Percentiles rank a stretch among this genome's conserved stretches.
These are phyloP conservation scores for Crossocerus cetratus DNA, from an alignment of 2,888 invertebrate genomes.

Conservation along the genomic window DNA sequence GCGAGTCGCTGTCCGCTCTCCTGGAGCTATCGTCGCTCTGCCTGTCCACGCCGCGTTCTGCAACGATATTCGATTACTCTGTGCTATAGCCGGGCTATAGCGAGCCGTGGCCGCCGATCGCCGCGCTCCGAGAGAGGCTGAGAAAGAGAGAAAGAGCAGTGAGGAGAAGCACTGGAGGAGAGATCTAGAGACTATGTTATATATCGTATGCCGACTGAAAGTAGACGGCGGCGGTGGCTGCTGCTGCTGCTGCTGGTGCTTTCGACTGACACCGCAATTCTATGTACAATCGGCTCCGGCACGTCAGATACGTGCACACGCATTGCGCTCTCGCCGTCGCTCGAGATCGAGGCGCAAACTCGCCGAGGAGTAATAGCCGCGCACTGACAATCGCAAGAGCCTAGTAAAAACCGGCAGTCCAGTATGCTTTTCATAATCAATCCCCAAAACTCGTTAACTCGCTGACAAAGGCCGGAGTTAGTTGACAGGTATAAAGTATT, in stretches of 20 bases:
- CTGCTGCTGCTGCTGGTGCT: not conserved
- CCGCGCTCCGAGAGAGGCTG: not conserved
- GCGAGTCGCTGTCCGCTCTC: conserved; percentile 79
- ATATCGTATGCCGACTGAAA: no score
- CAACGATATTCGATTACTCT: conserved; percentile 57
- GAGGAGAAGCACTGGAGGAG: conserved; percentile 1
- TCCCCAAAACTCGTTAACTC: not conserved
- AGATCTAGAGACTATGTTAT: no score
- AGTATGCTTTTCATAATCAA: not conserved
- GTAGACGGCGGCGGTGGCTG: no score
- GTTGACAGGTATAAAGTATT: conserved; percentile 55
- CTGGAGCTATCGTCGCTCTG: conserved; percentile 80
- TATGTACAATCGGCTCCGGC: not conserved
- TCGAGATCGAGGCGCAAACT: not conserved
- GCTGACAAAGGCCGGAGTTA: conserved; percentile 37
- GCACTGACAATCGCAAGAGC: not conserved
- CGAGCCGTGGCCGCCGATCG: no score
- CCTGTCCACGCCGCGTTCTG: conserved; percentile 78
- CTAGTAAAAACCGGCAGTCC: not conserved
- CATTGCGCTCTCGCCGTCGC: not conserved
- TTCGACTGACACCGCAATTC: not conserved
- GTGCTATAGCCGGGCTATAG: not conserved
- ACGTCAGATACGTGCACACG: not conserved
- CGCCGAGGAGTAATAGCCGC: not conserved
- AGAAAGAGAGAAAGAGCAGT: not conserved